Conservation (phyloP, 2,113 vertebrate genomes). For the Tautogolabrus adspersus region DNA sequence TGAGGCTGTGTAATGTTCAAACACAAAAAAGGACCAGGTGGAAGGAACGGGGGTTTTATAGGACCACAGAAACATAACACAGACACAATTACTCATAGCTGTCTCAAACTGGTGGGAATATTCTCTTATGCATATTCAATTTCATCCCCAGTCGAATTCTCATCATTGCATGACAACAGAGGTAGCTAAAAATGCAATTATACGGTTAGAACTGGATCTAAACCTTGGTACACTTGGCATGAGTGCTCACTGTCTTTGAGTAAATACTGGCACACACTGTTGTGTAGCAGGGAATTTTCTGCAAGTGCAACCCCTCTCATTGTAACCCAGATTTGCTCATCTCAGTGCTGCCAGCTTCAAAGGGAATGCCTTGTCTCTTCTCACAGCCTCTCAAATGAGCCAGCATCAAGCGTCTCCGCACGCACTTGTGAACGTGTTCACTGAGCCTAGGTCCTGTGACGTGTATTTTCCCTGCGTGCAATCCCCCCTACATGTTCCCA, state of each 20-base stretch:
- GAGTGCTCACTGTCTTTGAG: not conserved
- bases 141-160: not conserved
- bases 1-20: too few relatives aligned
- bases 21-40: too few relatives aligned
- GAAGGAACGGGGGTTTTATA: too few relatives aligned
- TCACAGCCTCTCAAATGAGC: conserved; percentile 43
- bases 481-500: not conserved
- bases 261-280: not conserved
- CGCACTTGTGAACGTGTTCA: conserved; percentile 17
- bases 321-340: conserved; percentile 64
- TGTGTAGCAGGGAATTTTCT: conserved; percentile 24
- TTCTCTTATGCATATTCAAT: not conserved
- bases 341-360: conserved; percentile 63
- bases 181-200: not conserved
- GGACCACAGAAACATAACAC: too few relatives aligned
- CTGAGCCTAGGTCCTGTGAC: conserved; percentile 54
- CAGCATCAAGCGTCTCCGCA: not conserved
- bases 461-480: conserved; percentile 36
- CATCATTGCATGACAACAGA: not conserved
- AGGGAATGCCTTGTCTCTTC: conserved; percentile 63
- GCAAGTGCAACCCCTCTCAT: conserved; percentile 14
- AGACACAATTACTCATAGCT: too few relatives aligned
- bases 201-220: not conserved
- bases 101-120: not conserved
- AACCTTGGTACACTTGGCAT: not conserved